phyloP scores from a whole-genome alignment of 92 coral and sea anemone species.

The Siderastrea siderea region DNA sequence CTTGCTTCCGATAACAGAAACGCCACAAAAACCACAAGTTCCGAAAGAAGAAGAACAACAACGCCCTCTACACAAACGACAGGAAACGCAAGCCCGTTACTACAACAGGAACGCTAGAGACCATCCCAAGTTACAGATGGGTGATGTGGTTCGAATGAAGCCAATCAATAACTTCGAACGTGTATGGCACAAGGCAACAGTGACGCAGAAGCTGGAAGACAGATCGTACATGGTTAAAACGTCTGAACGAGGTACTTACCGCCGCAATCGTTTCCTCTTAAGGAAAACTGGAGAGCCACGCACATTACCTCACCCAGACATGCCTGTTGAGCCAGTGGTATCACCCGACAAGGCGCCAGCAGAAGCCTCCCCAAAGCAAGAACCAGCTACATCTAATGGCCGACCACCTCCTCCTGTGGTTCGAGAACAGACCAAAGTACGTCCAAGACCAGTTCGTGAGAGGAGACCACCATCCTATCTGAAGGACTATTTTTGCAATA shows the following conservation, averaged over 20 bases:
- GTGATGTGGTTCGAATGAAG: slow-evolving; percentile 55
- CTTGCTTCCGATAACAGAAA: slow-evolving; percentile 27
- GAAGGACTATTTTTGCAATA: no score
- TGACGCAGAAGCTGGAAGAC: slow-evolving; percentile 25
- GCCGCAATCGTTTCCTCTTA: slow-evolving; percentile 53
- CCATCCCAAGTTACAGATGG: slow-evolving; percentile 28
- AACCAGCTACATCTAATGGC: no score
- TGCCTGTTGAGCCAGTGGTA: no score
- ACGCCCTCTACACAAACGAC: no score
- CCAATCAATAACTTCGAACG: slow-evolving; percentile 36
- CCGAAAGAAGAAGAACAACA: background rate
- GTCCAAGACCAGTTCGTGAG: slow-evolving; percentile 28
- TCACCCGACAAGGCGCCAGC: no score
- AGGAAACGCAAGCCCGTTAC: no score
- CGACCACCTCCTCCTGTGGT: no score
- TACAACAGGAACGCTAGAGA: slow-evolving; percentile 39
- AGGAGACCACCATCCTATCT: no score
- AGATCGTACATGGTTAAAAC: slow-evolving; percentile 57
- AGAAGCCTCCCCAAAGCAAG: no score
- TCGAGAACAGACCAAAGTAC: background rate
- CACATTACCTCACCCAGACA: slow-evolving; percentile 1
- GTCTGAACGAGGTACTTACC: slow-evolving; percentile 56
- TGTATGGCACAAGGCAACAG: slow-evolving; percentile 40
- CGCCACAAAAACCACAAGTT: slow-evolving; percentile 12
- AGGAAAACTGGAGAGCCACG: slow-evolving; percentile 31